Base-by-base conservation (phyloP, 2,888 invertebrate genomes). In the Camponotus fellah region DNA sequence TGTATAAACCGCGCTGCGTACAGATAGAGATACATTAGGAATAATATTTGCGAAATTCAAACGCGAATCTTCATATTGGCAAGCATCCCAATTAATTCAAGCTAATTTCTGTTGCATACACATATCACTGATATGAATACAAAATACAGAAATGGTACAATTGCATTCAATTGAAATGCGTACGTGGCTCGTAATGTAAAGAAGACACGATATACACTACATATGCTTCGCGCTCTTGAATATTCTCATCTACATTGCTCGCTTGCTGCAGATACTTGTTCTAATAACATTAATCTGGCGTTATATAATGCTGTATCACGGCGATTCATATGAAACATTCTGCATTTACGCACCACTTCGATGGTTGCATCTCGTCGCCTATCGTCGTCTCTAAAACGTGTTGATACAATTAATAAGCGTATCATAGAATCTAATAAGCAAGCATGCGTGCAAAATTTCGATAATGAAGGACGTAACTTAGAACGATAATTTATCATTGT, bases 361-460 rank as follows among this genome's bases (percentile, higher is more conserved):
- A 21, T 6, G 32, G 9, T 69, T 46, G 49, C 49, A 17, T 53
- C n/a, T 79, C 12, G 10, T 10, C 58, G 5, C 3, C n/a, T 68
- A 2, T n/a, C 6, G 32, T 77, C n/a, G 21, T 9, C 34, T 46
- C 46, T 12, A 34, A 60, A 37, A 80, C 60, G 49, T 37, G 71
- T 60, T 71, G 60, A 71, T 60, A 46, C 58, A 71, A 49, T 71
- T 71, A 80, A 80, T 71, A 58, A 34, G 71, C 68, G 56, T 56
- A 75, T 75, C 58, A 71, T 34, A n/a, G 43, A 60, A 14, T 46
- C 60, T 46, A 34, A 12, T 34, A 32, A 69, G 69, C 71, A 60
- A 71, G 79, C 71, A 79, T 37, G 72, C 72, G 72, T 71, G 72
- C 71, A 32, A 80, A 80, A 80, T 80, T 80, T 80, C 60, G 72